phyloP scores from a whole-genome alignment of 1,140 invertebrate species.

The Drosophila ironensis region DNA sequence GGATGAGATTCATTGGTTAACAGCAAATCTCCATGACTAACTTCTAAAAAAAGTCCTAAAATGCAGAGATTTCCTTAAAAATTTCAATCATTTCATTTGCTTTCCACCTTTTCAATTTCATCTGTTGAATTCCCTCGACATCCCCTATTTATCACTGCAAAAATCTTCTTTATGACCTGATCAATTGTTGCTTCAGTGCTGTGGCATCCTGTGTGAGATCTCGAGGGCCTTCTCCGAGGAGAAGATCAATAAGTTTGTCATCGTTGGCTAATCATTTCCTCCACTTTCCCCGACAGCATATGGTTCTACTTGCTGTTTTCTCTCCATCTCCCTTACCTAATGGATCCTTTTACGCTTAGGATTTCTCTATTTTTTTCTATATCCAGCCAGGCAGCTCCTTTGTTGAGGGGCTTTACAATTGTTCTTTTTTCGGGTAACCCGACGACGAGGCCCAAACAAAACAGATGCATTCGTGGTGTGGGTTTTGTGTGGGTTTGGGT shows the following conservation, averaged over 20 bases:
- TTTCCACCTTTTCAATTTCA: neutral
- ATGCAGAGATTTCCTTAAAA: neutral
- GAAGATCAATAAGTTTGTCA: slow-evolving; percentile 54
- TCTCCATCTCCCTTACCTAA: slow-evolving; percentile 12
- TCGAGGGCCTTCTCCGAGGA: neutral
- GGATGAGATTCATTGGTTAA: too few species aligned
- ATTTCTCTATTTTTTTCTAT: slow-evolving; percentile 41
- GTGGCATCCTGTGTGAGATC: slow-evolving; percentile 1
- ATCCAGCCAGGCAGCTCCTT: too few species aligned
- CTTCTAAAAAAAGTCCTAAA: too few species aligned
- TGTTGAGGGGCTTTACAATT: slow-evolving; percentile 33
- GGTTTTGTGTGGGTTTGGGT: slow-evolving; percentile 30
- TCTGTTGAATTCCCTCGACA: neutral
- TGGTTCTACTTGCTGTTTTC: slow-evolving; percentile 14
- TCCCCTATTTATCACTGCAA: slow-evolving; percentile 15
- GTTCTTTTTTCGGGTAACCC: slow-evolving; percentile 40
- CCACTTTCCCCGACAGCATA: slow-evolving; percentile 32
- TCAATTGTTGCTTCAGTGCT: slow-evolving; percentile 28
- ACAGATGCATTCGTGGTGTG: slow-evolving; percentile 62
- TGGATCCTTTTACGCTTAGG: slow-evolving; percentile 73
- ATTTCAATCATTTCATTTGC: neutral
- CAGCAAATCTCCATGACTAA: too few species aligned
- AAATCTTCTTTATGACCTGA: slow-evolving; percentile 3
- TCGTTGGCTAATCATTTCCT: slow-evolving; percentile 72
- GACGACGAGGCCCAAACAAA: slow-evolving; percentile 48